Base-by-base conservation (phyloP, 2,888 invertebrate genomes). In the Ditula angustiorana region DNA sequence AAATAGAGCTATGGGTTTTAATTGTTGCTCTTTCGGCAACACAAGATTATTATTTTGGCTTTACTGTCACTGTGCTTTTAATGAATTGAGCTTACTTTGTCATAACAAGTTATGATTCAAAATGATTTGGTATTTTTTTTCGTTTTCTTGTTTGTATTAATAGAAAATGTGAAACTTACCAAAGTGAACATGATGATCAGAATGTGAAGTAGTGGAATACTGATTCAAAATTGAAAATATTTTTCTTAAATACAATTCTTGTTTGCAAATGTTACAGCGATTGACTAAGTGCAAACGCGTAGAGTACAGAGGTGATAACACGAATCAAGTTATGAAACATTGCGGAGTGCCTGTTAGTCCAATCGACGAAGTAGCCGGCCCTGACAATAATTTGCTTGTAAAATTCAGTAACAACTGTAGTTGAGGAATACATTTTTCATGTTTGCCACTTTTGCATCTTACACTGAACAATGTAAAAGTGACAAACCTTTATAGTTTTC, bases 231-330 rank as follows among this genome's bases (percentile, higher is more conserved):
- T 68, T 61, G 64, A 50, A 56, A 61, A 67, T 64, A 67, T 67
- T 75, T 79, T 71, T 77, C 82, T 90, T 91, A 91, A 89, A 91
- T 91, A 91, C 82, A 74, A 68, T 72, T 60, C 70, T 76, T 85
- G 81, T 87, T 88, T 86, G 85, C 81, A 71, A 70, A 82, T 77
- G 82, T 86, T 86, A 80, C 87, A 83, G 72, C 78, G 82, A 82
- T 76, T 81, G 79, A 67, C 78, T 74, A 79, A 78, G 80, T 76
- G 74, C 75, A 73, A 68, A 74, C 72, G 71, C 63, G 67, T 70
- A 73, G 78, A 74, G 77, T 81, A 75, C 70, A 35, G 57, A 89
- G 83, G 89, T 89, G 90, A 90, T 89, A 90, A 89, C 79, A 78
- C 74, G 73, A 77, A 83, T 83, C 76, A 79, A 75, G 77, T 88